Percentiles rank a stretch among this genome's conserved stretches.
Conservation (phyloP, 2,113 vertebrate species). For the Cololabis saira region DNA sequence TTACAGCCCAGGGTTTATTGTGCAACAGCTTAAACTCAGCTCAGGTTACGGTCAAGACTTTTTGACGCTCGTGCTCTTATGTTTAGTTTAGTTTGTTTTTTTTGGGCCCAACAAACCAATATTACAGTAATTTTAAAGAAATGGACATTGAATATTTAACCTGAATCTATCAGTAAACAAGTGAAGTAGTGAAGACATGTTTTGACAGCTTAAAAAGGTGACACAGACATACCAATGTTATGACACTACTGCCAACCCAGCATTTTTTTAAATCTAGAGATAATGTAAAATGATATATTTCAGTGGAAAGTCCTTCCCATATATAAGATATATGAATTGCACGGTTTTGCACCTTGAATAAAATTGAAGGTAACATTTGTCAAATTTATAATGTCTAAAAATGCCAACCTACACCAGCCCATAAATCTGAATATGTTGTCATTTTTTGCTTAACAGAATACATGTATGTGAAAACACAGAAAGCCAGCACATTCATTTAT, state of each 20-base stretch:
- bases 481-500: slow-evolving; percentile 62
- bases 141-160: slow-evolving; percentile 9
- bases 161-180: slow-evolving; percentile 19
- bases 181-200: not conserved
- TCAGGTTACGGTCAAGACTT: slow-evolving; percentile 78
- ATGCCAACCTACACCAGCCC: slow-evolving; percentile 35
- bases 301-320: slow-evolving; percentile 38
- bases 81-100: slow-evolving; percentile 6
- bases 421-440: slow-evolving; percentile 46
- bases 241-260: no score
- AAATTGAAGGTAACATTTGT: slow-evolving; percentile 27
- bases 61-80: slow-evolving; percentile 56
- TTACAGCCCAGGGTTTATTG: slow-evolving; percentile 78
- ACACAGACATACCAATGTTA: no score
- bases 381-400: slow-evolving; percentile 17
- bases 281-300: slow-evolving; percentile 11
- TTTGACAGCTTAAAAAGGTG: not conserved
- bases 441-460: slow-evolving; percentile 51
- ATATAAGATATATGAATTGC: slow-evolving; percentile 34
- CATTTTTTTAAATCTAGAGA: not conserved
- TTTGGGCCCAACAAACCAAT: slow-evolving; percentile 1
- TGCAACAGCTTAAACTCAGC: slow-evolving; percentile 72
- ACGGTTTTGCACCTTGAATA: slow-evolving; percentile 33
- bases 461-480: slow-evolving; percentile 49
- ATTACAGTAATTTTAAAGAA: not conserved